phyloP scores from a whole-genome alignment of 2,113 vertebrate species.

The Crotalus horridus region DNA sequence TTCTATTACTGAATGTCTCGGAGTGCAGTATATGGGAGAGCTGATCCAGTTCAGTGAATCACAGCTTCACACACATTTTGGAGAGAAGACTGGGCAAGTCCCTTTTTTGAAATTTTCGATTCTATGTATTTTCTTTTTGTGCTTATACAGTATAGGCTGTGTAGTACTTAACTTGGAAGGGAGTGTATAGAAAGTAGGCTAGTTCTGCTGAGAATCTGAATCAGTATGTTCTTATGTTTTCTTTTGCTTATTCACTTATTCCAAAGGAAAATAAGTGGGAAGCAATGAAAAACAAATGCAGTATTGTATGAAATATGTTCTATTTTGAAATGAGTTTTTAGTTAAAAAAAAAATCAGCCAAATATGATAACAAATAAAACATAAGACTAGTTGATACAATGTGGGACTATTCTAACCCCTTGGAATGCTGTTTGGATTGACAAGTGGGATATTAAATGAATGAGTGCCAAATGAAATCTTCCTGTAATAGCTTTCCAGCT shows the following conservation, averaged over 20 bases:
- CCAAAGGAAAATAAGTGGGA: background rate
- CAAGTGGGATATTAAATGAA: background rate
- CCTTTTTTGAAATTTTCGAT: background rate
- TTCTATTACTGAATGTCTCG: constrained; percentile 80
- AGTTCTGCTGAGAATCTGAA: background rate
- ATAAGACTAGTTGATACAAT: background rate
- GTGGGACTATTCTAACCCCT: background rate
- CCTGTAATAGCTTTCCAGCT: background rate
- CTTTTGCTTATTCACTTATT: background rate
- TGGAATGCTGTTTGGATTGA: background rate
- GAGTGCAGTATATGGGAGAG: constrained; percentile 86
- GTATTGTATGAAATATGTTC: background rate
- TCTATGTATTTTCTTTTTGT: background rate
- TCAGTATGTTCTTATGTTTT: background rate
- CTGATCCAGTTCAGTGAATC: constrained; percentile 79
- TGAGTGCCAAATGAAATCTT: background rate
- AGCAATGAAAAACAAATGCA: background rate
- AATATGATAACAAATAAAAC: background rate
- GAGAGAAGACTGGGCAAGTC: constrained; percentile 91
- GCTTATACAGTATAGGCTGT: background rate
- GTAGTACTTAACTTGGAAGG: constrained; percentile 4
- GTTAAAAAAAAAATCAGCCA: background rate
- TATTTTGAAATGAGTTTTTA: background rate
- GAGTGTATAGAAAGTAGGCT: background rate
- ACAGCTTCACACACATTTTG: constrained; percentile 85